Conservation (phyloP, 2,113 vertebrate genomes). For the Limanda limanda region DNA sequence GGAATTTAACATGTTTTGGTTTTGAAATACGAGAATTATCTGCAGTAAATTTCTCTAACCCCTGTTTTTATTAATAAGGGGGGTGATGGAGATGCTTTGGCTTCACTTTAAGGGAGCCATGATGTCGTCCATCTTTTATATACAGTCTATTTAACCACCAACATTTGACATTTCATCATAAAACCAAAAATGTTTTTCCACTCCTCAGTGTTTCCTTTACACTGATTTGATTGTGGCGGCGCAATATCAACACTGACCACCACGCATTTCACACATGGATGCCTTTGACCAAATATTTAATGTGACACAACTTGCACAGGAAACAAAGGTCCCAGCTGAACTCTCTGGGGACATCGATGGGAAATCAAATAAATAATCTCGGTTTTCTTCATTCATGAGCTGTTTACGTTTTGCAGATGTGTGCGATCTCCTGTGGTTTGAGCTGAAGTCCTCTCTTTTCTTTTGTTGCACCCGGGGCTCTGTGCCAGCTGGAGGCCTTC, state of each 20-base stretch:
- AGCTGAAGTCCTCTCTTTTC: not conserved
- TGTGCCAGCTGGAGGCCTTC: constrained; percentile 28
- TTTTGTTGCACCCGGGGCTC: constrained; percentile 24
- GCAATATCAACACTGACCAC: not conserved
- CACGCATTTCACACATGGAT: not conserved
- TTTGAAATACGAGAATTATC: no score
- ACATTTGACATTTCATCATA: no score
- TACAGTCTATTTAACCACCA: no score
- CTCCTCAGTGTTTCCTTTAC: not conserved
- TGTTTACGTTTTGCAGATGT: constrained; percentile 52
- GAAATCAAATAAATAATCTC: constrained; percentile 32
- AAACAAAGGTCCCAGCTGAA: not conserved
- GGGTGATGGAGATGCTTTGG: no score
- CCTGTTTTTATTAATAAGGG: no score
- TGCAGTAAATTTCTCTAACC: no score
- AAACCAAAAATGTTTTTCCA: no score
- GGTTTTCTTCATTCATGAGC: not conserved
- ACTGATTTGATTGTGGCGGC: not conserved
- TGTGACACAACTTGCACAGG: not conserved
- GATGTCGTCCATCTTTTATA: no score
- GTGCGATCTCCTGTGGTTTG: constrained; percentile 37
- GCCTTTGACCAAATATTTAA: not conserved
- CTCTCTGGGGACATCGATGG: constrained; percentile 6
- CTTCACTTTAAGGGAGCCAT: no score
- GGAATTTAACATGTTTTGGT: no score